Percentiles rank a stretch among this genome's conserved stretches.
phyloP scores from a whole-genome alignment of 2,113 vertebrate species.

The Eurypyga helias region DNA sequence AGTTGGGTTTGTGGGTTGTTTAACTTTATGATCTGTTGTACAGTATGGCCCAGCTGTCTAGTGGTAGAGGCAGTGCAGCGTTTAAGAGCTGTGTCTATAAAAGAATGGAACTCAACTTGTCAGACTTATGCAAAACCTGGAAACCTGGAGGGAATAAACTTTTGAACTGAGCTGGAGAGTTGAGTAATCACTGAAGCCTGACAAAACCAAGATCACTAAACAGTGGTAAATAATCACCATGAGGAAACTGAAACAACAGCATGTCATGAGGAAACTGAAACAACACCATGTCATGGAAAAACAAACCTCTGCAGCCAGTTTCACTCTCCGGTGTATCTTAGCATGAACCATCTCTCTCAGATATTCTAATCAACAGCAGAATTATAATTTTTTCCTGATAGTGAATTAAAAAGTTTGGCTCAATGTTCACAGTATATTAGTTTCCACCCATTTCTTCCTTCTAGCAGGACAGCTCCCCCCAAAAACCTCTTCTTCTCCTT shows the following conservation, averaged over 20 bases:
- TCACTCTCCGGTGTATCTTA: neutral
- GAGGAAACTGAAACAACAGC: too few relatives aligned
- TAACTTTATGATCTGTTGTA: neutral
- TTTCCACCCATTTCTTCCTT: neutral
- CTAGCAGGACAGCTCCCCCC: neutral
- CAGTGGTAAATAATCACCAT: neutral
- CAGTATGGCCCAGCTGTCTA: neutral
- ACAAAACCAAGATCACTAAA: neutral
- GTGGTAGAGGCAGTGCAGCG: neutral
- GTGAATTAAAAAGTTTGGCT: neutral
- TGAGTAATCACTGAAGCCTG: neutral
- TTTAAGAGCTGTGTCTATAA: neutral
- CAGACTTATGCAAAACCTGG: neutral
- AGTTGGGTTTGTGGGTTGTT: neutral
- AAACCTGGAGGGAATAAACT: slow-evolving; percentile 19
- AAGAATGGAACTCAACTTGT: neutral
- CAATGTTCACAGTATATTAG: neutral
- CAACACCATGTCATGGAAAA: neutral
- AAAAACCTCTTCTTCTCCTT: neutral
- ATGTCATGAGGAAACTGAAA: neutral
- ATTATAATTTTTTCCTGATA: neutral
- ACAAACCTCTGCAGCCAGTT: neutral
- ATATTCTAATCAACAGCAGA: neutral
- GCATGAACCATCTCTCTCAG: neutral
- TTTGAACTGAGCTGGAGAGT: neutral